A percentile compares a stretch with the other conserved stretches of the same genome.
Conservation (phyloP, 2,113 vertebrate genomes). For the Polypterus bichir region DNA sequence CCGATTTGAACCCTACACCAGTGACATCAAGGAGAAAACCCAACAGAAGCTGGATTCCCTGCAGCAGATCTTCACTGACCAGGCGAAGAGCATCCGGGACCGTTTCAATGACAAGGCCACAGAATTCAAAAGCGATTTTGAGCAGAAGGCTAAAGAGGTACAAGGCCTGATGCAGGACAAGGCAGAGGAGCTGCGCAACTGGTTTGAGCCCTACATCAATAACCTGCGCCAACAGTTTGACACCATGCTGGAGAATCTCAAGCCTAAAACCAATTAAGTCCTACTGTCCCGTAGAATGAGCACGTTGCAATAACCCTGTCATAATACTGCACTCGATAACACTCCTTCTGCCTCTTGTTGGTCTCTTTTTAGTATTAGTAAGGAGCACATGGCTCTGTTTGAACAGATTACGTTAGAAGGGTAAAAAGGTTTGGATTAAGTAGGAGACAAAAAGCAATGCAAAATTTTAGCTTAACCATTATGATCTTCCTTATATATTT, state of each 20-base stretch:
- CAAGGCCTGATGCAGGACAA: slow-evolving; percentile 41
- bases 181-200: slow-evolving; percentile 38
- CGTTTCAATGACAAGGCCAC: slow-evolving; percentile 41
- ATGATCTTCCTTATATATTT: too few relatives aligned
- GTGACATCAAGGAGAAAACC: slow-evolving; percentile 28
- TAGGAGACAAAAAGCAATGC: too few relatives aligned
- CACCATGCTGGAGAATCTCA: slow-evolving; percentile 39
- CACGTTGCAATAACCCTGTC: neutral
- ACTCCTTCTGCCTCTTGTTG: too few relatives aligned
- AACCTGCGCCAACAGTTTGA: slow-evolving; percentile 48
- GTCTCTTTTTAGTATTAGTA: neutral
- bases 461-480: too few relatives aligned
- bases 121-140: slow-evolving; percentile 40
- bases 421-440: too few relatives aligned
- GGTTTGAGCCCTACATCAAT: slow-evolving; percentile 38
- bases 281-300: slow-evolving; percentile 14
- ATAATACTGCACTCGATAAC: neutral
- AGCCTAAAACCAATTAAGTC: slow-evolving; percentile 30
- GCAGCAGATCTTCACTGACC: slow-evolving; percentile 33
- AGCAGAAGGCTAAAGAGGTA: slow-evolving; percentile 37
- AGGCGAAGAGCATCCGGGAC: slow-evolving; percentile 36
- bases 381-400: neutral
- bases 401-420: too few relatives aligned
- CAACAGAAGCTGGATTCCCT: slow-evolving; percentile 39
- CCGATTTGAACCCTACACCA: slow-evolving; percentile 38